Evolutionary conservation across 2,113 vertebrate species (phyloP).

Genomic region (Anoplopoma fimbria): DNA sequence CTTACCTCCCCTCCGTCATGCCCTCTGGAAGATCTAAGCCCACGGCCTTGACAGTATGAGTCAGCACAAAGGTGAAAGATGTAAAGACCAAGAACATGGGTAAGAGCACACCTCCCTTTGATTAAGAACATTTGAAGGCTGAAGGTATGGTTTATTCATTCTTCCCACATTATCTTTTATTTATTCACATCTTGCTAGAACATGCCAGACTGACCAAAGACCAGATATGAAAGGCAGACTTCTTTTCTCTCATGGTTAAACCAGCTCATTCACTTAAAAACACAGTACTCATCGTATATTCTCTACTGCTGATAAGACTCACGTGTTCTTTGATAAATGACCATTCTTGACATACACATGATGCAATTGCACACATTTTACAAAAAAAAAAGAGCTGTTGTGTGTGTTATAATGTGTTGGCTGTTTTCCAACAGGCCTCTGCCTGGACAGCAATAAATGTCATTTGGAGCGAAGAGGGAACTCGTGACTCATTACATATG

Average conservation of each 20-base stretch:
- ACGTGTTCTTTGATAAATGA: constrained; percentile 17
- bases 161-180: constrained; percentile 68
- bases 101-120: constrained; percentile 55
- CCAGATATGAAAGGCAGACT: constrained; percentile 11
- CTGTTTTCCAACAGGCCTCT: constrained; percentile 71
- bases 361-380: constrained; percentile 16
- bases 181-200: constrained; percentile 61
- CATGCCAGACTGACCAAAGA: constrained; percentile 35
- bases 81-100: constrained; percentile 34
- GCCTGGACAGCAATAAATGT: constrained; percentile 76
- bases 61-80: constrained; percentile 61
- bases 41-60: constrained; percentile 49
- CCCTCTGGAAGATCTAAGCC: constrained; percentile 44
- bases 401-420: constrained; percentile 37
- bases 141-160: constrained; percentile 76
- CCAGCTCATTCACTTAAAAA: constrained; percentile 22
- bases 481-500: constrained; percentile 77
- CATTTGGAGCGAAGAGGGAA: constrained; percentile 70
- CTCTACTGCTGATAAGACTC: not conserved
- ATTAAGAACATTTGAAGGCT: constrained; percentile 68
- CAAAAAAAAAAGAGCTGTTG: not conserved
- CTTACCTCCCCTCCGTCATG: not conserved
- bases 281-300: constrained; percentile 8
- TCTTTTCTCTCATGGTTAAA: constrained; percentile 39
- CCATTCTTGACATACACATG: not conserved